Conservation (phyloP, 1,140 invertebrate genomes). For the Bombus pascuorum region DNA sequence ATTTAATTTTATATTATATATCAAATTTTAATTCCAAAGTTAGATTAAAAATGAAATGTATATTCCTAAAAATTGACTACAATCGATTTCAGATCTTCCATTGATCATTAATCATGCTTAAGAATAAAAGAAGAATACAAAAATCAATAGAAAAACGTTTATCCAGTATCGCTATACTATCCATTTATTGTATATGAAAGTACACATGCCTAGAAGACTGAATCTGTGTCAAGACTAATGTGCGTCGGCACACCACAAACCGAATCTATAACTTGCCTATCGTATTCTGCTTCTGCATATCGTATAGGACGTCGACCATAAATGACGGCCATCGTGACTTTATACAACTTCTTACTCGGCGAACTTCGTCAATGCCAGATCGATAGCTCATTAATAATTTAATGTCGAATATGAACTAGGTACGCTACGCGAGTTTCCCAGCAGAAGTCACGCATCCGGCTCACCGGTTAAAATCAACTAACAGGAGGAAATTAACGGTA, state of each 20-base stretch:
- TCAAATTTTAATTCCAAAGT: too few relatives aligned
- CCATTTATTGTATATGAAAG: not conserved
- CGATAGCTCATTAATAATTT: not conserved
- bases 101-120: not conserved
- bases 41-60: not conserved
- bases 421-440: too few relatives aligned
- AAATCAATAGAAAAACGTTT: not conserved
- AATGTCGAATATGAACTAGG: not conserved
- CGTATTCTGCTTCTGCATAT: constrained; percentile 11
- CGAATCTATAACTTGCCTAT: constrained; percentile 2
- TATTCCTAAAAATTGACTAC: not conserved
- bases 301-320: not conserved
- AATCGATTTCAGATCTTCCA: not conserved
- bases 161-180: not conserved
- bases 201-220: not conserved
- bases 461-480: not conserved
- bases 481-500: not conserved
- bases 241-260: not conserved
- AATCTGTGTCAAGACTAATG: constrained; percentile 26
- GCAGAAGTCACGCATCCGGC: not conserved
- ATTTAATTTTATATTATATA: too few relatives aligned
- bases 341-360: not conserved
- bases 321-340: not conserved
- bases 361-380: constrained; percentile 8
- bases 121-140: not conserved